A percentile compares a stretch with the other conserved stretches of the same genome.
phyloP scores from a whole-genome alignment of 2,797 vertebrate species.

The Falco biarmicus region DNA sequence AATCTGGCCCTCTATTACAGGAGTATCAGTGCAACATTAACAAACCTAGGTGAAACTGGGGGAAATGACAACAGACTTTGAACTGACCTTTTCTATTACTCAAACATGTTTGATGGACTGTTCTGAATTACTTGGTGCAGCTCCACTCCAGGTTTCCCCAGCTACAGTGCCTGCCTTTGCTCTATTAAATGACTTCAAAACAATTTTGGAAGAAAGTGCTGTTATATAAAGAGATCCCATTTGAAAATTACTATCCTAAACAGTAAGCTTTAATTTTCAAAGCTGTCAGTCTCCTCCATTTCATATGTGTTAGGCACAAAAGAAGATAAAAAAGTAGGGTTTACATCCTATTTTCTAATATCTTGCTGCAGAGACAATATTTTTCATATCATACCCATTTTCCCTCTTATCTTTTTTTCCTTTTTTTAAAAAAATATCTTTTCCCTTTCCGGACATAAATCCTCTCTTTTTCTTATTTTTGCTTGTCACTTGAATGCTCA shows the following conservation, averaged over 20 bases:
- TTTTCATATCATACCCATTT: not conserved
- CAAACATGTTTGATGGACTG: not conserved
- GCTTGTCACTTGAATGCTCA: not conserved
- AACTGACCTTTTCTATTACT: not conserved
- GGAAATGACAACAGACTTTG: not conserved
- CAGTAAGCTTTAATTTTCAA: conserved; percentile 10
- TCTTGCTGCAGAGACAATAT: not conserved
- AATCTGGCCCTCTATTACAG: not conserved
- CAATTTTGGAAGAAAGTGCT: not conserved
- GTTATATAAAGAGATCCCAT: not conserved
- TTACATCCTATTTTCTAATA: not conserved
- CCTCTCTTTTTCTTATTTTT: not conserved
- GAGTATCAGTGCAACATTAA: not conserved
- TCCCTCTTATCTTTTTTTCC: not conserved
- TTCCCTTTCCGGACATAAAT: not conserved
- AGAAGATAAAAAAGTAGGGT: not conserved
- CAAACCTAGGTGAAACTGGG: not conserved
- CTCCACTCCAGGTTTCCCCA: not conserved
- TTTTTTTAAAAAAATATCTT: not conserved
- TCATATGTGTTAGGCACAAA: not conserved
- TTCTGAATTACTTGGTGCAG: not conserved
- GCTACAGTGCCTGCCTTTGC: not conserved
- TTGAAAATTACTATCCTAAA: conserved; percentile 4
- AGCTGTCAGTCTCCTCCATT: not conserved
- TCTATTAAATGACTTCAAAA: not conserved